Evolutionary conservation across 2,113 vertebrate species (phyloP).

Genomic region (Stomatorhinus ivindoensis): DNA sequence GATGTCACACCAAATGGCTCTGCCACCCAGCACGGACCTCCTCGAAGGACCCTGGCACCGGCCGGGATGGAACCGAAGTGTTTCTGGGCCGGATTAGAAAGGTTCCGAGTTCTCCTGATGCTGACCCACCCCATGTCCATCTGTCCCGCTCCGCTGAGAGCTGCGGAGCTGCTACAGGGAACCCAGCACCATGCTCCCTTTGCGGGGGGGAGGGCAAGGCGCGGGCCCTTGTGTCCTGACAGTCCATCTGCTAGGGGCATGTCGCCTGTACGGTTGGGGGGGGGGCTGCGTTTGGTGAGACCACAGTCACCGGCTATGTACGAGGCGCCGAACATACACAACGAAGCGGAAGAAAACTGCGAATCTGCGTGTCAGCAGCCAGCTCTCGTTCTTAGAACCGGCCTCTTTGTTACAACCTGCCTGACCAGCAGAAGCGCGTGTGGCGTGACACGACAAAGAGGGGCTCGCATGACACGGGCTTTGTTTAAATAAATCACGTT

Average conservation of each 20-base stretch:
- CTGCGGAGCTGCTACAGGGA: background rate
- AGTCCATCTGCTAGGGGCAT: background rate
- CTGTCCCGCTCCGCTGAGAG: background rate
- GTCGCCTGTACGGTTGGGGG: background rate
- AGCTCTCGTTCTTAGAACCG: background rate
- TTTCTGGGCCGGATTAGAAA: background rate
- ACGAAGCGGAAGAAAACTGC: background rate
- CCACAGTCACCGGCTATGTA: background rate
- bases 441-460: background rate
- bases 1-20: conserved; percentile 15
- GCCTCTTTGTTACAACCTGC: background rate
- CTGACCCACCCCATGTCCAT: background rate
- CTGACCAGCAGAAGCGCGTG: background rate
- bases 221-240: background rate
- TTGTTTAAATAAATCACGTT: background rate
- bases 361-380: background rate
- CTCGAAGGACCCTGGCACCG: background rate
- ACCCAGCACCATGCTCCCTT: background rate
- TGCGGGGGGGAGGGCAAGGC: background rate
- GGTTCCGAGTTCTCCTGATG: background rate
- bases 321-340: background rate
- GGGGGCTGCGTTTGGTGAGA: background rate
- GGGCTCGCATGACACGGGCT: background rate
- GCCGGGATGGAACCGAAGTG: too few species aligned
- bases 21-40: background rate